These are phyloP conservation scores for Ginglymostoma cirratum DNA, from an alignment of 2,113 vertebrate genomes.

Conservation along the genomic window DNA sequence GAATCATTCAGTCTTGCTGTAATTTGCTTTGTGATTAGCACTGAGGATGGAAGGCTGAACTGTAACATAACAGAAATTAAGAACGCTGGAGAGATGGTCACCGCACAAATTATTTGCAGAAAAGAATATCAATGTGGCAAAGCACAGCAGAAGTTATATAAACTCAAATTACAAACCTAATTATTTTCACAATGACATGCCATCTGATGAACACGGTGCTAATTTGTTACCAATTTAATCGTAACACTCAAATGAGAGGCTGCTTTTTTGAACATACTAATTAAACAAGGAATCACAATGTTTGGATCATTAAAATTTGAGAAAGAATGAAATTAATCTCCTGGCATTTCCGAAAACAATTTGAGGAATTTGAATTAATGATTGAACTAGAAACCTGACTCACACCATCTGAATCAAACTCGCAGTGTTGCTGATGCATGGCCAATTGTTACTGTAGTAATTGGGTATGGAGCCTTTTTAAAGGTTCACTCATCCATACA, in stretches of 20 bases:
- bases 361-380: not conserved
- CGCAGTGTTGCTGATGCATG: not conserved
- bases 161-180: not conserved
- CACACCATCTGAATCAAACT: not conserved
- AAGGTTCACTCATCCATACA: not conserved
- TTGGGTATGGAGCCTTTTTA: not conserved
- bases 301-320: conserved; percentile 3
- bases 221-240: not conserved
- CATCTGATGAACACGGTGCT: not conserved
- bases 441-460: not conserved
- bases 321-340: not conserved
- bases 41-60: not conserved
- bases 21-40: not conserved
- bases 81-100: not conserved
- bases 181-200: not conserved
- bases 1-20: not conserved
- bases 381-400: not conserved
- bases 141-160: not conserved
- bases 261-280: not conserved
- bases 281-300: not conserved
- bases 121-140: not conserved
- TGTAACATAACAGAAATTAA: not conserved
- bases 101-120: not conserved
- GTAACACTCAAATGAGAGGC: not conserved
- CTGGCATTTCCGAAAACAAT: not conserved